phyloP scores from a whole-genome alignment of 2,888 invertebrate species.

The Cephus spinipes region DNA sequence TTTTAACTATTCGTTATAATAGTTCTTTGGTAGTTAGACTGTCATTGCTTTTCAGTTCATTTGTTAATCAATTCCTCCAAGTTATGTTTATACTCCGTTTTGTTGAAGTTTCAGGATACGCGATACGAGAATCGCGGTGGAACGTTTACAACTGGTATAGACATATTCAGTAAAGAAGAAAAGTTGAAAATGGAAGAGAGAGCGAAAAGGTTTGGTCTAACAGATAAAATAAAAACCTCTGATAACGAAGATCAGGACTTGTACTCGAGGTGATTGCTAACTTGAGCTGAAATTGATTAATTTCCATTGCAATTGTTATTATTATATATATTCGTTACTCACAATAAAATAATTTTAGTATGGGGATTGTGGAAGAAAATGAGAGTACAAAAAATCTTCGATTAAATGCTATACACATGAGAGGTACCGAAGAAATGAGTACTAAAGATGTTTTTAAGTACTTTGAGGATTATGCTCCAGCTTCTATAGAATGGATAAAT shows the following conservation, averaged over 20 bases:
- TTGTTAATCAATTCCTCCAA: background rate
- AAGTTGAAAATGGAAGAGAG: slow-evolving; percentile 70
- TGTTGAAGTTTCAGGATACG: slow-evolving; percentile 33
- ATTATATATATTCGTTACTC: background rate
- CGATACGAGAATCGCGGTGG: slow-evolving; percentile 58
- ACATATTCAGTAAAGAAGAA: slow-evolving; percentile 69
- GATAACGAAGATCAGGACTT: slow-evolving; percentile 66
- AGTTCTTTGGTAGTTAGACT: background rate
- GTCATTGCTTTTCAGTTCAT: background rate
- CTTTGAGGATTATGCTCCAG: slow-evolving; percentile 81
- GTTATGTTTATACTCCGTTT: slow-evolving; percentile 1
- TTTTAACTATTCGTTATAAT: background rate
- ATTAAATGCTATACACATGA: slow-evolving; percentile 80
- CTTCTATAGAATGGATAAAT: slow-evolving; percentile 85
- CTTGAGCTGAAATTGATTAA: background rate
- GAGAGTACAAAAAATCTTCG: slow-evolving; percentile 72
- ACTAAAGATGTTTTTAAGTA: slow-evolving; percentile 85
- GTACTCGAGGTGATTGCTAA: slow-evolving; percentile 63
- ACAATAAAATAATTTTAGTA: slow-evolving; percentile 55
- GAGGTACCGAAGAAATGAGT: slow-evolving; percentile 80
- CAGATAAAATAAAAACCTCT: slow-evolving; percentile 59
- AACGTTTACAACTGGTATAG: slow-evolving; percentile 67
- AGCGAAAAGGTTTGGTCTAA: slow-evolving; percentile 72
- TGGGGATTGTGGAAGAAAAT: slow-evolving; percentile 71
- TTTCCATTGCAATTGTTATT: background rate